phyloP scores from a whole-genome alignment of 2,113 vertebrate genomes.

The Mixornis gularis region DNA sequence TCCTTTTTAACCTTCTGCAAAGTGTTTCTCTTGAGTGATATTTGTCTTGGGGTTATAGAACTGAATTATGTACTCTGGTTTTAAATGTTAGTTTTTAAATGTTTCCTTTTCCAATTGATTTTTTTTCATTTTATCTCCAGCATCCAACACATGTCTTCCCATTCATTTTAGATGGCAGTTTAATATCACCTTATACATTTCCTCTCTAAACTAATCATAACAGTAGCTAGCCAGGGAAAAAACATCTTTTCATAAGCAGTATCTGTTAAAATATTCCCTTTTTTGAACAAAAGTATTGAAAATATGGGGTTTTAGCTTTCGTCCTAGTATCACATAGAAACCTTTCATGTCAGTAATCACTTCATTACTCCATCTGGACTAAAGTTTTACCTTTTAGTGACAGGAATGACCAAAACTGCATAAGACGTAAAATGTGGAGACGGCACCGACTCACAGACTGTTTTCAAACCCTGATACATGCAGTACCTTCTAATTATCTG shows the following conservation, averaged over 20 bases:
- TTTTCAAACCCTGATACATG: not conserved
- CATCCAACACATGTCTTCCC: not conserved
- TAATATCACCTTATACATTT: slow-evolving; percentile 17
- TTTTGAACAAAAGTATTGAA: not conserved
- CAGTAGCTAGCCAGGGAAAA: not conserved
- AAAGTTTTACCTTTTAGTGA: not conserved
- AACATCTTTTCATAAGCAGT: not conserved
- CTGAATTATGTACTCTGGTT: not conserved
- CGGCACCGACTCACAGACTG: not conserved
- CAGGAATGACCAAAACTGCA: not conserved
- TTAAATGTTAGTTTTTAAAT: slow-evolving; percentile 27
- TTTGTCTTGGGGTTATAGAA: not conserved
- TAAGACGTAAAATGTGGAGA: not conserved
- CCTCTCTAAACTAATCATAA: slow-evolving; percentile 6
- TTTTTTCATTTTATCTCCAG: not conserved
- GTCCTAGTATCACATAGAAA: not conserved
- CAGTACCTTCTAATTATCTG: not conserved
- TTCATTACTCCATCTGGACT: not conserved
- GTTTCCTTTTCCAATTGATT: not conserved
- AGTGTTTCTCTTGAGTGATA: not conserved
- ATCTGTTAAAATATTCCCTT: not conserved
- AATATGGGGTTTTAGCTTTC: not conserved
- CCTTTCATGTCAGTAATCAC: not conserved
- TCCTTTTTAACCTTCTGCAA: not conserved
- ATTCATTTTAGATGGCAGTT: slow-evolving; percentile 36